Percentiles rank a stretch among this genome's conserved stretches.
Conservation (phyloP, 2,113 vertebrate species). For the Hyla sarda region DNA sequence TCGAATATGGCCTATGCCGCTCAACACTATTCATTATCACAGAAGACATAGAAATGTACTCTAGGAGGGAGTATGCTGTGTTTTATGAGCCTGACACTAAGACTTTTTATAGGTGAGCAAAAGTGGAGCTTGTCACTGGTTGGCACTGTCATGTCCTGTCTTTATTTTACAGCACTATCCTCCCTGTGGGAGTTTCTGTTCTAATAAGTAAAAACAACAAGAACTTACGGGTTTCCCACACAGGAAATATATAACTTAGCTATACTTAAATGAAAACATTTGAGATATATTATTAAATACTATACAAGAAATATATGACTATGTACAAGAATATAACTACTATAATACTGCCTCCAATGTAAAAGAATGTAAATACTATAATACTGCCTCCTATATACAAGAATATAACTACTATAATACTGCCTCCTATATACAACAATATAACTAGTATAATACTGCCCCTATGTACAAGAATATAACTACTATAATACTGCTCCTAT, state of each 20-base stretch:
- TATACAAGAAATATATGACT: background rate
- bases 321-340: background rate
- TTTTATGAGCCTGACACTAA: constrained; percentile 9
- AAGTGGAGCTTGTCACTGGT: background rate
- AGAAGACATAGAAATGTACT: background rate
- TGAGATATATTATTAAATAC: too few relatives aligned
- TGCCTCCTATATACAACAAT: background rate
- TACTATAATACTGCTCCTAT: background rate
- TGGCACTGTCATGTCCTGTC: background rate
- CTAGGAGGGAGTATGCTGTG: background rate
- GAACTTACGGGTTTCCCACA: background rate
- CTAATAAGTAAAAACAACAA: background rate
- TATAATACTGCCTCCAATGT: background rate
- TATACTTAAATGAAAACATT: too few relatives aligned
- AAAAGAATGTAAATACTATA: too few relatives aligned
- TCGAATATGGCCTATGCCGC: too few relatives aligned
- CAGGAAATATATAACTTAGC: background rate
- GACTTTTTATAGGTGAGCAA: background rate
- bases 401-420: background rate
- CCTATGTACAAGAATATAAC: background rate
- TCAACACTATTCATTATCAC: too few relatives aligned
- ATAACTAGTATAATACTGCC: background rate
- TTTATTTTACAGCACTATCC: background rate
- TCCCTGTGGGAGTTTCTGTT: background rate
- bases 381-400: background rate